Percentiles rank a stretch among this genome's conserved stretches.
phyloP scores from a whole-genome alignment of 2,888 invertebrate genomes.

The Tipula helvola region DNA sequence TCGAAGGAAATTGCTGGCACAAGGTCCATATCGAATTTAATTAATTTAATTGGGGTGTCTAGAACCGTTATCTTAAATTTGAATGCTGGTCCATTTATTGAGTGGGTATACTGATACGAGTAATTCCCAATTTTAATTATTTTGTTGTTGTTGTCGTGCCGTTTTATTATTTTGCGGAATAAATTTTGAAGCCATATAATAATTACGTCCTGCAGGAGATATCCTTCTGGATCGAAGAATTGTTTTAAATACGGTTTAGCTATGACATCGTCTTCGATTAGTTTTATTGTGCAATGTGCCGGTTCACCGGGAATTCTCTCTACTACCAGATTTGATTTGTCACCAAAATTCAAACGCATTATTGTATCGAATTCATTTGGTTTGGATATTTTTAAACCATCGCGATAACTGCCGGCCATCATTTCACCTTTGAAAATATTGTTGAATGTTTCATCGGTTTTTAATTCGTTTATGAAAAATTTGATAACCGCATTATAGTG shows the following conservation, averaged over 20 bases:
- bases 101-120: neutral
- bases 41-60: neutral
- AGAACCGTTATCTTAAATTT: neutral
- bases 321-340: neutral
- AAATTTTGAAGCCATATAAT: neutral
- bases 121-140: neutral
- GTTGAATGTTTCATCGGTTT: neutral
- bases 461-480: neutral
- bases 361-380: conserved; percentile 1
- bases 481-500: neutral
- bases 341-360: neutral
- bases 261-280: neutral
- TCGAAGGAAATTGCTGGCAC: neutral
- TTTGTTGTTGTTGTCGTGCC: neutral
- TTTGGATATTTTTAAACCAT: neutral
- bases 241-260: neutral
- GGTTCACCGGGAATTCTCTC: neutral
- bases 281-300: neutral
- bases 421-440: neutral
- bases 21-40: neutral
- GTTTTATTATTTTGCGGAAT: neutral
- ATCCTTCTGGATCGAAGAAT: neutral
- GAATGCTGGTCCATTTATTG: neutral
- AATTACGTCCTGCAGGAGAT: neutral
- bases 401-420: neutral